Base-by-base conservation (phyloP, 1,140 invertebrate genomes). In the Bombus cullumanus region DNA sequence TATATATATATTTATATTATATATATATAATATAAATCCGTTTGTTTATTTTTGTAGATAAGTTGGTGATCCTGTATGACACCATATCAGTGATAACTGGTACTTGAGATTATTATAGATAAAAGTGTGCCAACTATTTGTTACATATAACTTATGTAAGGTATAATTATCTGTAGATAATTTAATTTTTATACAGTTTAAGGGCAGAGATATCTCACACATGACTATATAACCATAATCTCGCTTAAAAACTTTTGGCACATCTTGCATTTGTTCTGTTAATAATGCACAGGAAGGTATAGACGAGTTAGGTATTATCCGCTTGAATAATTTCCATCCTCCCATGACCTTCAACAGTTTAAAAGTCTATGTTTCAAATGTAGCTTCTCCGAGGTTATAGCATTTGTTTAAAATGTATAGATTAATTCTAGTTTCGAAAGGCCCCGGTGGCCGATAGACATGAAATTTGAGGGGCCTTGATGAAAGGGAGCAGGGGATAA, bases 131-230 rank as follows among this genome's bases (percentile, higher is more conserved):
- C 25, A 62, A 59, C 12, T 10, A 28, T 62, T 18, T 53, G 1
- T 1, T 12, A n/a, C 12, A 1, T 31, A 0, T 2, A 18, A 31
- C 0, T 13, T 18, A 0, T 18, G 5, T 47, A 47, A 18, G 0
- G 15, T 47, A 18, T 28, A 66, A 6, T 31, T 66, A 18, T 31
- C n/a, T 15, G 0, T 31, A 1, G n/a, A 18, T 0, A 15, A 9
- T 22, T 10, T 22, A 12, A 41, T 39, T 15, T 31, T 13, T 28
- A 31, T 15, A 41, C 9, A 31, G 9, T 31, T 62, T 13, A 64
- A 64, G 15, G 9, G 6, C 22, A 41, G 1, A 22, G 1, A 77
- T 62, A 10, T 76, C 37, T 28, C 2, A n/a, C n/a, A 41, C 15
- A 1, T 3, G 1, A 41, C 31, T 34, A 3, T n/a, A 15, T 43